Percentiles rank a stretch among this genome's conserved stretches.
Conservation (phyloP, 1,140 invertebrate species). For the Ceratosolen fusciceps region DNA sequence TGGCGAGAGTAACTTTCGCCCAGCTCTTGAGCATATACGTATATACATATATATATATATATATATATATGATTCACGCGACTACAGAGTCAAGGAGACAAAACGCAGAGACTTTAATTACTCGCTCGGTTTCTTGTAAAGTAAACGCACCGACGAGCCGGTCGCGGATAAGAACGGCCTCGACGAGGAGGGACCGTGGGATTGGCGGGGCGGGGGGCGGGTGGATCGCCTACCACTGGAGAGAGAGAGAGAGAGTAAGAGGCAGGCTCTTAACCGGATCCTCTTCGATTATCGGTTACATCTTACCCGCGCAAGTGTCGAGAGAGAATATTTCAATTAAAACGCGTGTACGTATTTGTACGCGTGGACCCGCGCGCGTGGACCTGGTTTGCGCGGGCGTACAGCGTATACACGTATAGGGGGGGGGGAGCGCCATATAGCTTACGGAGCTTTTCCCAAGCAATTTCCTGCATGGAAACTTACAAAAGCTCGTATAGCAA, state of each 20-base stretch:
- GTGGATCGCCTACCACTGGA: no score
- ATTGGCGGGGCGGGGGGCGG: no score
- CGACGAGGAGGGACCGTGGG: no score
- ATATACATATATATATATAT: no score
- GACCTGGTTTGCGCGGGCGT: no score
- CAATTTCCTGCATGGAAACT: slow-evolving; percentile 47
- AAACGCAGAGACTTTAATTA: slow-evolving; percentile 59
- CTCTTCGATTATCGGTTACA: slow-evolving; percentile 55
- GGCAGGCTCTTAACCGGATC: slow-evolving; percentile 37
- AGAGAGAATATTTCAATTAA: slow-evolving; percentile 58
- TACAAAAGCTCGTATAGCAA: slow-evolving; percentile 46
- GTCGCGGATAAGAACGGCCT: background rate
- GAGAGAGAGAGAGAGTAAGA: no score
- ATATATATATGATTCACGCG: background rate
- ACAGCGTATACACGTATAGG: background rate
- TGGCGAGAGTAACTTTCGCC: slow-evolving; percentile 49
- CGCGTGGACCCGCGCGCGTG: no score
- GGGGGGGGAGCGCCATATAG: slow-evolving; percentile 22
- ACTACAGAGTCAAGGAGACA: slow-evolving; percentile 6
- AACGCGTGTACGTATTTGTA: slow-evolving; percentile 35
- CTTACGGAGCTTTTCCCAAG: slow-evolving; percentile 44
- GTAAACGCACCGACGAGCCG: background rate
- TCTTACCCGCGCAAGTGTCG: slow-evolving; percentile 51
- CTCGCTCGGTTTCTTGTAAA: slow-evolving; percentile 31
- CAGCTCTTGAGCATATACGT: background rate